Evolutionary conservation across 2,113 vertebrate genomes (phyloP), one percentile per base, ranked within the genome.

Genomic region (Hippocampus comes): DNA sequence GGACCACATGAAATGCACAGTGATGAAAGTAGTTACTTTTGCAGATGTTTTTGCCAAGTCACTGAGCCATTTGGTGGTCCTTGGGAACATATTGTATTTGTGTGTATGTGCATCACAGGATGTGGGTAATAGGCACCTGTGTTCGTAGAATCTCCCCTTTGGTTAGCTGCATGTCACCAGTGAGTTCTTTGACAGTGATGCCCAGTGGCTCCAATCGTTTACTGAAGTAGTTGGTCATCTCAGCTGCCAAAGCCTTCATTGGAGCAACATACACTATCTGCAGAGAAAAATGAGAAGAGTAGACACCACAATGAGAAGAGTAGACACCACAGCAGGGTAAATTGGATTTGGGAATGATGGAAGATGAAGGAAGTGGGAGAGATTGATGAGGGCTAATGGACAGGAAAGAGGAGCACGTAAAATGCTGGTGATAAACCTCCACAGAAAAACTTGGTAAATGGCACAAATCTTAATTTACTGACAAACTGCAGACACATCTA

Each of bases 141-240:
- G 96, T 99, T 70, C 95, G 93, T 2, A 98, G 93, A 87, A 98
- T 98, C 94, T 99, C 96, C 84, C 93, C 94, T 92, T 98, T 99
- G 89, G 95, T 96, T 76, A 99, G 93, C 75, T 99, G 96, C 96
- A 99, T 99, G 91, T 99, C 97, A 77, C 97, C 96, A 70, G 96
- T 99, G 84, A 99, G 73, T 82, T 98, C 97, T 87, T 96, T 98
- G 81, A 98, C 96, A 57, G 87, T 17, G 64, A 99, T 95, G 86
- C 95, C 94, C 71, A 99, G 91, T 23, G 96, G 93, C 75, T 97
- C 95, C 85, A 99, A 88, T 67, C 96, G 94, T 90, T 94, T 99
- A 89, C 95, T 95, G 93, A 99, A 99, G 92, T 99, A 98, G 90
- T 95, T 97, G 85, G 96, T 99, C 97, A 99, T 99, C 91, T 99